Conservation (phyloP, 2,888 invertebrate species). For the Drosophila nigritarsus region DNA sequence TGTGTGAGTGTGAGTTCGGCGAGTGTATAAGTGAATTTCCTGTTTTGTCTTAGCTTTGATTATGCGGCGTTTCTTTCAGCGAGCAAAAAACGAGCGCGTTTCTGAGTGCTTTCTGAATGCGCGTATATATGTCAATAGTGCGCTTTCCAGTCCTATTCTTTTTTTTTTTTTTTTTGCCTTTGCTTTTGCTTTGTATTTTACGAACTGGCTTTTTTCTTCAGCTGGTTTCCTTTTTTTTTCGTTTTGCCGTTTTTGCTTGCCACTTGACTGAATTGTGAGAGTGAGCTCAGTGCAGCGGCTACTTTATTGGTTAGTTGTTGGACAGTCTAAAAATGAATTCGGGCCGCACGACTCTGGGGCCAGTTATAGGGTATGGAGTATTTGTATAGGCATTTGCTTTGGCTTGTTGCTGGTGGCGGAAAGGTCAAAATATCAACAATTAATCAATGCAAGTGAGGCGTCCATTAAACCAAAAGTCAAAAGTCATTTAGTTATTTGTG, state of each 20-base stretch:
- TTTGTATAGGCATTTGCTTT: slow-evolving; percentile 17
- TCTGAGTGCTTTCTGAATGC: slow-evolving; percentile 61
- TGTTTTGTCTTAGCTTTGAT: slow-evolving; percentile 74
- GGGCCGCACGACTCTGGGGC: slow-evolving; percentile 29
- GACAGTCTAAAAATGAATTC: slow-evolving; percentile 43
- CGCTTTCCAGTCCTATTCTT: slow-evolving; percentile 80
- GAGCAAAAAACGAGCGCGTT: slow-evolving; percentile 43
- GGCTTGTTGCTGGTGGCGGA: slow-evolving; percentile 38
- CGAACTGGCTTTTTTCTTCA: slow-evolving; percentile 40
- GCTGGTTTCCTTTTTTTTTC: slow-evolving; percentile 55
- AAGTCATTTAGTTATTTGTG: slow-evolving; percentile 15
- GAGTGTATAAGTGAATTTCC: slow-evolving; percentile 77
- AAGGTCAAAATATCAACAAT: slow-evolving; percentile 65
- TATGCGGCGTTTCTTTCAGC: slow-evolving; percentile 72
- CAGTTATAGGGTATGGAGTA: slow-evolving; percentile 6
- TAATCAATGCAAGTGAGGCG: slow-evolving; percentile 55
- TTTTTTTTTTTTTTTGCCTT: slow-evolving; percentile 39
- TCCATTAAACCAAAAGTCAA: slow-evolving; percentile 31
- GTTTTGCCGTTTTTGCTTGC: slow-evolving; percentile 38
- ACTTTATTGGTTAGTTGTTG: slow-evolving; percentile 31
- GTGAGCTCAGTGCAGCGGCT: slow-evolving; percentile 44
- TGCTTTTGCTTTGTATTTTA: slow-evolving; percentile 35
- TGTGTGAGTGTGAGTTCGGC: slow-evolving; percentile 29
- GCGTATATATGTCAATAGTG: slow-evolving; percentile 84
- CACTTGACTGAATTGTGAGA: slow-evolving; percentile 77